Evolutionary conservation across 2,113 vertebrate species (phyloP).

Genomic region (Dromaius novaehollandiae): DNA sequence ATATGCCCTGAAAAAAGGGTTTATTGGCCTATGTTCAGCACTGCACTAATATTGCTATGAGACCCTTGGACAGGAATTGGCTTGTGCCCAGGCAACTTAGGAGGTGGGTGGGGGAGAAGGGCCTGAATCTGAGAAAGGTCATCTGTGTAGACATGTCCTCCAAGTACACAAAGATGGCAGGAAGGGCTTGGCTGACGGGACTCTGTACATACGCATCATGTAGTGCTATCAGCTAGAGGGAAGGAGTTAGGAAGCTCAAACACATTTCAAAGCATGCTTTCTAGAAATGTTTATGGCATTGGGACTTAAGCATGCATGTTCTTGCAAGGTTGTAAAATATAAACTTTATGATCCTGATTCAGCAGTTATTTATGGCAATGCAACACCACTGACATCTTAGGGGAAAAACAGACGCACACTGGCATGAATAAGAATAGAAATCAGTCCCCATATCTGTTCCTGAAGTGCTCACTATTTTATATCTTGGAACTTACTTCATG

Average conservation of each 20-base stretch:
- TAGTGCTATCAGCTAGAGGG: background rate
- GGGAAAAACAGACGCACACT: rapidly evolving
- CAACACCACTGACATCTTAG: background rate
- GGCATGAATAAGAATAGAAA: background rate
- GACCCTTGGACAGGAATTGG: background rate
- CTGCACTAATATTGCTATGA: background rate
- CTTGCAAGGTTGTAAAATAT: background rate
- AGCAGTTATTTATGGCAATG: background rate
- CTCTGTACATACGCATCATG: background rate
- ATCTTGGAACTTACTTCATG: background rate
- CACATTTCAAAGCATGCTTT: background rate
- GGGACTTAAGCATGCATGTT: background rate
- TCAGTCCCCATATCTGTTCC: background rate
- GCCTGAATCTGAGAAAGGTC: background rate
- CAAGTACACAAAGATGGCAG: background rate
- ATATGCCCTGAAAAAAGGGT: background rate
- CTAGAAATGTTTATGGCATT: background rate
- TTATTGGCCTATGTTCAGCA: background rate
- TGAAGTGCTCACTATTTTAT: background rate
- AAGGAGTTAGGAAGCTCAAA: background rate
- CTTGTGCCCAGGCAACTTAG: background rate
- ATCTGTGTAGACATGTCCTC: background rate
- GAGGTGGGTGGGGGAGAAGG: too few species aligned
- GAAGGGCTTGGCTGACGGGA: background rate
- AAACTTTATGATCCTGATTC: background rate